Evolutionary conservation across 30 jellyfish, hydroid and myxozoan species (phyloP).

Genomic region (Nemopilema nomurai): DNA sequence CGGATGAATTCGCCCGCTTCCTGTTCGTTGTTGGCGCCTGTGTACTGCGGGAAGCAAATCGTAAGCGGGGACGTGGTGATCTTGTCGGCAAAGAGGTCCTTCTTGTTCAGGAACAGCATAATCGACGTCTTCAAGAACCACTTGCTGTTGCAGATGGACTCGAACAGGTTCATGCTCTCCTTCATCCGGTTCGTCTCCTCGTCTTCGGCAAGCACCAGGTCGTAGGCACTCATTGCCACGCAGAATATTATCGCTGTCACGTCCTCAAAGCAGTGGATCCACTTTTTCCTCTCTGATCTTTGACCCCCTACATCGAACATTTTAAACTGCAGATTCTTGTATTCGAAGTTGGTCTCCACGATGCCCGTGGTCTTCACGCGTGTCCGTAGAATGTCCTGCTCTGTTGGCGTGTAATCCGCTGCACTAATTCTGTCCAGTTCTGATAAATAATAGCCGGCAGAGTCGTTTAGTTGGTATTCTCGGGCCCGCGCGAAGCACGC

Average conservation of each 20-base stretch:
- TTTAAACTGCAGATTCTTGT: constrained; percentile 21
- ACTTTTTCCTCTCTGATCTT: constrained; percentile 68
- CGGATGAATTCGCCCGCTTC: constrained; percentile 50
- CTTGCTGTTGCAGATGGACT: constrained; percentile 52
- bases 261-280: constrained; percentile 73
- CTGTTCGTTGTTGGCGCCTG: constrained; percentile 41
- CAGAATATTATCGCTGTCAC: constrained; percentile 59
- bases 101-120: constrained; percentile 58
- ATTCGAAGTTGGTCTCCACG: constrained; percentile 42
- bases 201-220: constrained; percentile 87
- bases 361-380: constrained; percentile 69
- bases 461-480: constrained; percentile 24
- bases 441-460: constrained; percentile 41
- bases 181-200: constrained; percentile 50
- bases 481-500: constrained; percentile 32
- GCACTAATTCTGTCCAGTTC: constrained; percentile 36
- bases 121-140: constrained; percentile 59
- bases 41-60: constrained; percentile 48
- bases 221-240: constrained; percentile 91
- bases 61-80: constrained; percentile 46
- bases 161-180: constrained; percentile 56
- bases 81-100: constrained; percentile 64
- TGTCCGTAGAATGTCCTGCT: constrained; percentile 54
- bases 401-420: constrained; percentile 51
- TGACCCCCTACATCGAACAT: constrained; percentile 82